Percentiles rank a stretch among this genome's conserved stretches.
phyloP scores from a whole-genome alignment of 2,113 vertebrate genomes.

The Engystomops pustulosus region DNA sequence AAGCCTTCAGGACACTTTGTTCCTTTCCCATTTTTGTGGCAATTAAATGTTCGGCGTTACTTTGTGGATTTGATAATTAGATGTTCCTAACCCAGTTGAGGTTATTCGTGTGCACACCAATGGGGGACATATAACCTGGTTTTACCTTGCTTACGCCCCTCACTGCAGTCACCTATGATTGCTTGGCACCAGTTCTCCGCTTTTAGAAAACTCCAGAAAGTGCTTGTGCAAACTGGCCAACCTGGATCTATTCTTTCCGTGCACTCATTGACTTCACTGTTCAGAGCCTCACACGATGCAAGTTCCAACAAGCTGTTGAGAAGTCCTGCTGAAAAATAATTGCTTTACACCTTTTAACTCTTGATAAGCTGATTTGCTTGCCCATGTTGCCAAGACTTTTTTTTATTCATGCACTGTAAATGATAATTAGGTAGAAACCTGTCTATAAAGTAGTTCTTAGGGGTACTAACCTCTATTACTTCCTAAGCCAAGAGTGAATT shows the following conservation, averaged over 20 bases:
- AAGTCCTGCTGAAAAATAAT: slow-evolving; percentile 31
- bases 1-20: slow-evolving; percentile 38
- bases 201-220: slow-evolving; percentile 43
- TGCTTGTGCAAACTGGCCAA: slow-evolving; percentile 46
- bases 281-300: slow-evolving; percentile 43
- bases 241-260: slow-evolving; percentile 20
- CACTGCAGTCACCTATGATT: slow-evolving; percentile 6
- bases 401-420: background rate
- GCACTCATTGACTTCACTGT: slow-evolving; percentile 30
- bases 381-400: background rate
- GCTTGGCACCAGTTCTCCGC: background rate
- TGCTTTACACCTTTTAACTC: slow-evolving; percentile 34
- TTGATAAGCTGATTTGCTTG: background rate
- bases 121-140: background rate
- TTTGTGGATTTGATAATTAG: slow-evolving; percentile 45
- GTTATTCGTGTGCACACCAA: slow-evolving; percentile 2
- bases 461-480: too few relatives aligned
- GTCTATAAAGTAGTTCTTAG: too few relatives aligned
- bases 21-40: background rate
- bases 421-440: background rate
- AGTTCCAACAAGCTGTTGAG: slow-evolving; percentile 52
- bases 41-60: slow-evolving; percentile 32
- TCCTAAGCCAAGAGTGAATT: too few relatives aligned
- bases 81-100: slow-evolving; percentile 33
- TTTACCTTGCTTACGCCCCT: background rate